Conservation (phyloP, 2,113 vertebrate species). For the Cepphus grylle region DNA sequence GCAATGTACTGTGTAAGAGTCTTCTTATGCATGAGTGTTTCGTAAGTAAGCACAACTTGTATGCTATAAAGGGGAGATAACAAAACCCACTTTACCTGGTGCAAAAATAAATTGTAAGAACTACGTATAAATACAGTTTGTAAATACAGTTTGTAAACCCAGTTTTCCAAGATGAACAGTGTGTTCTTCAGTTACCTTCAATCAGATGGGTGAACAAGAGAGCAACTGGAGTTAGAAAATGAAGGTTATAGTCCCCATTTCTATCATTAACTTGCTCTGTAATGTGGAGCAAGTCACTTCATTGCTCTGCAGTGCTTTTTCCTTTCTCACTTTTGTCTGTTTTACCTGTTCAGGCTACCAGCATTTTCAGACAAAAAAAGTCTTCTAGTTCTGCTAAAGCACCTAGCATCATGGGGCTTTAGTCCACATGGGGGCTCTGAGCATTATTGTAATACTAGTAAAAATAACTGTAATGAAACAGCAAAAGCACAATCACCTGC, state of each 20-base stretch:
- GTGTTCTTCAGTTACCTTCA: background rate
- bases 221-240: background rate
- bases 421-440: background rate
- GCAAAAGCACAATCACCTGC: constrained; percentile 28
- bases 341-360: background rate
- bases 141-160: background rate
- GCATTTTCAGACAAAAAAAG: background rate
- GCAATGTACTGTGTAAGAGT: background rate
- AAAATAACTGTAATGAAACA: constrained; percentile 37
- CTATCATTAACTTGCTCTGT: background rate
- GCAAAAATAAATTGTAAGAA: background rate
- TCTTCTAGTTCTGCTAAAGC: background rate
- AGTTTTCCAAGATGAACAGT: background rate
- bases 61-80: background rate
- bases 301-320: background rate
- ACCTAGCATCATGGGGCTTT: background rate
- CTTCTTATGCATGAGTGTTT: background rate
- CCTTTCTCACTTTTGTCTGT: background rate
- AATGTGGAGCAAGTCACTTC: background rate
- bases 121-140: background rate
- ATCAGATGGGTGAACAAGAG: background rate
- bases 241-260: background rate
- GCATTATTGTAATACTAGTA: background rate
- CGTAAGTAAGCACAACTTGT: background rate
- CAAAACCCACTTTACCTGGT: background rate